Percentiles rank a stretch among this genome's conserved stretches.
These are phyloP conservation scores for Gallinago nigripennis DNA, from an alignment of 2,797 vertebrate genomes.

Conservation along the genomic window DNA sequence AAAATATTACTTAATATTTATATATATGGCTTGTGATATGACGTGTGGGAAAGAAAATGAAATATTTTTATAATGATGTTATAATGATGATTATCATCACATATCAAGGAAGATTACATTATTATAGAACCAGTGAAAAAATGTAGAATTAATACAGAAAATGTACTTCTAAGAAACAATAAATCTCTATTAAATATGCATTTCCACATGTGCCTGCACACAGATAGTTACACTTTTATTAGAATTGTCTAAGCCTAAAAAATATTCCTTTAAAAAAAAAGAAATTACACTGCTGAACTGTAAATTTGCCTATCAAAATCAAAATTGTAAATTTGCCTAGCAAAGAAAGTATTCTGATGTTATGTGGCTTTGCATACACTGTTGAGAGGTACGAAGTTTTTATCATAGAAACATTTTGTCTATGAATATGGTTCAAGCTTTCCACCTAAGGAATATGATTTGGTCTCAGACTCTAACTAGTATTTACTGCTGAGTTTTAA, in stretches of 20 bases:
- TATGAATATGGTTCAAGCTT: neutral
- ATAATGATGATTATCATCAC: neutral
- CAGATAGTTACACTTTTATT: neutral
- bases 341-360: neutral
- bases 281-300: neutral
- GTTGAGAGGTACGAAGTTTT: neutral
- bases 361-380: neutral
- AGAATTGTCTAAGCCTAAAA: neutral
- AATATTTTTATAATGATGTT: neutral
- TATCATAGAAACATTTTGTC: neutral
- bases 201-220: rapidly evolving
- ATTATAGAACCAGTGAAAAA: neutral
- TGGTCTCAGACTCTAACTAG: neutral
- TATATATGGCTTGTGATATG: neutral
- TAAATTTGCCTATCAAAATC: neutral
- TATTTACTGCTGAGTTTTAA: neutral
- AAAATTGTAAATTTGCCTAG: neutral
- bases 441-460: neutral
- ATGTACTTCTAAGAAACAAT: neutral
- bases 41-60: neutral
- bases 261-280: neutral
- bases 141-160: neutral
- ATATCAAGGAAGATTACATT: neutral
- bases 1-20: neutral
- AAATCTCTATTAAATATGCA: neutral